Conservation (phyloP, 2,797 vertebrate genomes). For the Macrochelys suwanniensis region DNA sequence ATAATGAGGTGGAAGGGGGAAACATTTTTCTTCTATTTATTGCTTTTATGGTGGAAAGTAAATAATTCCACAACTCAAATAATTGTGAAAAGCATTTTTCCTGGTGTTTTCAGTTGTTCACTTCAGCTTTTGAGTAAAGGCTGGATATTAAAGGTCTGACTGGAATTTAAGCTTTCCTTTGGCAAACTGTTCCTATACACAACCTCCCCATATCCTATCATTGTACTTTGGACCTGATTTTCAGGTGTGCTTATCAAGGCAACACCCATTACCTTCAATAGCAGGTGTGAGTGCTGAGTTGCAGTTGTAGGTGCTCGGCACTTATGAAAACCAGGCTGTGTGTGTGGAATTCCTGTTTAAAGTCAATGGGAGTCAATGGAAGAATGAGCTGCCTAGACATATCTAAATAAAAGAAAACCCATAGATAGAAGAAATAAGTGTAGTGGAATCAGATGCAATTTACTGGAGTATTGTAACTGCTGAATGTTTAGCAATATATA, state of each 20-base stretch:
- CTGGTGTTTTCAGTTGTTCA: background rate
- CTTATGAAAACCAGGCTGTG: background rate
- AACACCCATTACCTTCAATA: background rate
- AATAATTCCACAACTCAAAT: background rate
- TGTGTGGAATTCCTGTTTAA: background rate
- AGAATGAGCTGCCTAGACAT: background rate
- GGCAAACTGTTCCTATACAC: too few species aligned
- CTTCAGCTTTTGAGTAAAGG: background rate
- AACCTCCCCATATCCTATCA: background rate
- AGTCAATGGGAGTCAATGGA: background rate
- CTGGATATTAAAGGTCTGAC: background rate
- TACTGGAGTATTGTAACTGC: accelerated
- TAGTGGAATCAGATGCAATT: too few species aligned
- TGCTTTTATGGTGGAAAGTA: background rate
- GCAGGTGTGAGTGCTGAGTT: background rate
- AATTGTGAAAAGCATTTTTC: background rate
- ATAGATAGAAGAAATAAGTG: too few species aligned
- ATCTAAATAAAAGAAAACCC: background rate
- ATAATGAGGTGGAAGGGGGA: background rate
- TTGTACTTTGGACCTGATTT: background rate
- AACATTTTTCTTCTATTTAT: background rate
- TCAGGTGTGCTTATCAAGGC: background rate
- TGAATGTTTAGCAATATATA: background rate
- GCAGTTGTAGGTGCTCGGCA: background rate
- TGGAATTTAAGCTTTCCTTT: background rate